A percentile compares a stretch with the other conserved stretches of the same genome.
Evolutionary conservation across 2,888 invertebrate genomes (phyloP).

Genomic region (Pycnomerus fuliginosus): DNA sequence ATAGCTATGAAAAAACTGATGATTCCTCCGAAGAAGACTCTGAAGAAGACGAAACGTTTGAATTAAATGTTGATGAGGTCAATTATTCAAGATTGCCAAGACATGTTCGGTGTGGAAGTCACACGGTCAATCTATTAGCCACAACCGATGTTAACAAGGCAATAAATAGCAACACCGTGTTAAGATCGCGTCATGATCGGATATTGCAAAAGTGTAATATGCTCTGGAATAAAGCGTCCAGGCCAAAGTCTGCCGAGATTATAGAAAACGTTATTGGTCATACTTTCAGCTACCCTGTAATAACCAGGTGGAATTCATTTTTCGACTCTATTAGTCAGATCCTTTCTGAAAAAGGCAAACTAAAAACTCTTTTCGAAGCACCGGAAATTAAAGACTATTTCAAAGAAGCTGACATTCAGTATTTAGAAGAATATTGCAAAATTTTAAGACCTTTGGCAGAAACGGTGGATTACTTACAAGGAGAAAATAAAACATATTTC

Average conservation of each 20-base stretch:
- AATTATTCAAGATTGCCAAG: too few species aligned
- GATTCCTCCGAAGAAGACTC: too few species aligned
- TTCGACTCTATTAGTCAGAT: constrained; percentile 21
- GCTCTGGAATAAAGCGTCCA: constrained; percentile 24
- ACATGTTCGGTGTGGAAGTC: constrained; percentile 23
- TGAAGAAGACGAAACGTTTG: too few species aligned
- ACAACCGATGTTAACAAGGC: constrained; percentile 22
- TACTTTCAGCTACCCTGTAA: constrained; percentile 23
- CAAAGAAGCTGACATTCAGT: background rate
- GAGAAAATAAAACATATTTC: constrained; percentile 20
- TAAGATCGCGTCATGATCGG: constrained; percentile 20
- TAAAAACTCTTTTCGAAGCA: background rate
- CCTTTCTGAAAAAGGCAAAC: constrained; percentile 5
- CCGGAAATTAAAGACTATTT: too few species aligned
- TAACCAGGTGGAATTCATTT: constrained; percentile 24
- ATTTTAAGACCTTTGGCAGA: constrained; percentile 17
- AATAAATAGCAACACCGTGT: constrained; percentile 13
- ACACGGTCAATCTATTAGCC: constrained; percentile 12
- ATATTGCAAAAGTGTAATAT: constrained; percentile 19
- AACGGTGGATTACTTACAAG: constrained; percentile 19
- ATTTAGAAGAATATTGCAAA: background rate
- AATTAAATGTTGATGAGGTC: too few species aligned
- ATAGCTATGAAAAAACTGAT: too few species aligned
- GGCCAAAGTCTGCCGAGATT: constrained; percentile 26
- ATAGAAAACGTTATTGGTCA: constrained; percentile 19